phyloP scores from a whole-genome alignment of 1,140 invertebrate species.

The Zaprionus kolodkinae region DNA sequence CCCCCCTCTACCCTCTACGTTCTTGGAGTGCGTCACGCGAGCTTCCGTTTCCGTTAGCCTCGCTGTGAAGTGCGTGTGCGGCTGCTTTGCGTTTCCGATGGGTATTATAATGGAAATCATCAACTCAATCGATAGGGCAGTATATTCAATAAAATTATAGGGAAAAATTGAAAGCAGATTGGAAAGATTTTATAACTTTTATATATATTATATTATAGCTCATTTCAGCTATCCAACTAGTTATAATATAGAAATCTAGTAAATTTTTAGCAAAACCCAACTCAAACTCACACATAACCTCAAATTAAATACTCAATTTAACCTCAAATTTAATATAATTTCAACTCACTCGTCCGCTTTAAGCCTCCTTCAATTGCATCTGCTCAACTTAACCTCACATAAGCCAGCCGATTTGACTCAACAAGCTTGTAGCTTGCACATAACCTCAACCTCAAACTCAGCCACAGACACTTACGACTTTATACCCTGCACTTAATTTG shows the following conservation, averaged over 20 bases:
- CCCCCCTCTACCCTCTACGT: neutral
- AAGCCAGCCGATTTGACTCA: slow-evolving; percentile 7
- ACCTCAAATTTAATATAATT: slow-evolving; percentile 2
- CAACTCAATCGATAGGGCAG: neutral
- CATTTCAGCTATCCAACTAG: too few species aligned
- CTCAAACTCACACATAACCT: neutral
- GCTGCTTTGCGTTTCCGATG: neutral
- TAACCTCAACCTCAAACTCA: slow-evolving; percentile 22
- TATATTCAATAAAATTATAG: too few species aligned
- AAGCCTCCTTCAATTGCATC: neutral
- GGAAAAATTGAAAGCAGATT: too few species aligned
- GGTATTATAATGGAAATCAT: neutral
- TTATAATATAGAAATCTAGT: too few species aligned
- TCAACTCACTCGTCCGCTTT: neutral
- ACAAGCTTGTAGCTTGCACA: slow-evolving; percentile 13
- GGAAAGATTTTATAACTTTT: too few species aligned
- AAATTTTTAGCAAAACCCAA: neutral
- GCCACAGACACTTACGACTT: slow-evolving; percentile 8
- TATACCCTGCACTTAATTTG: slow-evolving; percentile 32
- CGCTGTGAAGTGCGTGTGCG: neutral
- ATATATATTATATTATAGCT: too few species aligned
- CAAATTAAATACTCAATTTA: neutral
- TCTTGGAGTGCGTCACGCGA: neutral
- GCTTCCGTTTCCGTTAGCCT: neutral
- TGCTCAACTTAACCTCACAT: slow-evolving; percentile 14